A percentile compares a stretch with the other conserved stretches of the same genome.
phyloP scores from a whole-genome alignment of 30 jellyfish, hydroid and myxozoan genomes.

The Aurelia aurita region DNA sequence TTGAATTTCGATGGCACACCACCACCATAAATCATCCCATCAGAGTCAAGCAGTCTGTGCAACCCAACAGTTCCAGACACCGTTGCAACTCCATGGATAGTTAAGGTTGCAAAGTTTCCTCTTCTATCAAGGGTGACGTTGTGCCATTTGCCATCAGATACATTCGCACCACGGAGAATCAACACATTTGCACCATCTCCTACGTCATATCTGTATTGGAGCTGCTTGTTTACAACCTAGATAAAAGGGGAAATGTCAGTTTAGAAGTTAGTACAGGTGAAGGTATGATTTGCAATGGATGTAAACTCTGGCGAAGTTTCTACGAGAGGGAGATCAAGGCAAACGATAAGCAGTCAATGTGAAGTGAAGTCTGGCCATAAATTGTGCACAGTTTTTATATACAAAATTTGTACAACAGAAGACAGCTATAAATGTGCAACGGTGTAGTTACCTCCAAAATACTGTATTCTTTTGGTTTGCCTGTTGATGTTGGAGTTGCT shows the following conservation, averaged over 20 bases:
- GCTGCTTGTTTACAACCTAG: conserved; percentile 74
- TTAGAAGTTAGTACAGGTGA: too few species aligned
- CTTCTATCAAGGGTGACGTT: conserved; percentile 82
- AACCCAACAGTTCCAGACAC: conserved; percentile 86
- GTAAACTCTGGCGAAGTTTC: too few species aligned
- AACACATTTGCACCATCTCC: conserved; percentile 90
- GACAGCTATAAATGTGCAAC: neutral
- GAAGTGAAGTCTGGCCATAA: too few species aligned
- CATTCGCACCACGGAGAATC: conserved; percentile 75
- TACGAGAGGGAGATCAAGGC: too few species aligned
- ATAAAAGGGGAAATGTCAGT: too few species aligned
- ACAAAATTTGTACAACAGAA: neutral
- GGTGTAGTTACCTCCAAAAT: conserved; percentile 75
- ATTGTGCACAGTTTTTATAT: too few species aligned
- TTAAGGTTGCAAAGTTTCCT: conserved; percentile 87
- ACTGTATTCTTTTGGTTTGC: conserved; percentile 80
- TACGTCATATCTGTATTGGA: conserved; percentile 87
- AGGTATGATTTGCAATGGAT: too few species aligned
- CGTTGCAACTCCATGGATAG: conserved; percentile 75
- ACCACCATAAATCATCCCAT: conserved; percentile 94
- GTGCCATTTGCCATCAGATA: conserved; percentile 88
- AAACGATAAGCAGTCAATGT: too few species aligned
- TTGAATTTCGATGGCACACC: conserved; percentile 72
- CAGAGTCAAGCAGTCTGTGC: conserved; percentile 84
- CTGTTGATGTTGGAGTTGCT: conserved; percentile 64